Conservation (phyloP, 2,888 invertebrate species). For the Arctia plantaginis region DNA sequence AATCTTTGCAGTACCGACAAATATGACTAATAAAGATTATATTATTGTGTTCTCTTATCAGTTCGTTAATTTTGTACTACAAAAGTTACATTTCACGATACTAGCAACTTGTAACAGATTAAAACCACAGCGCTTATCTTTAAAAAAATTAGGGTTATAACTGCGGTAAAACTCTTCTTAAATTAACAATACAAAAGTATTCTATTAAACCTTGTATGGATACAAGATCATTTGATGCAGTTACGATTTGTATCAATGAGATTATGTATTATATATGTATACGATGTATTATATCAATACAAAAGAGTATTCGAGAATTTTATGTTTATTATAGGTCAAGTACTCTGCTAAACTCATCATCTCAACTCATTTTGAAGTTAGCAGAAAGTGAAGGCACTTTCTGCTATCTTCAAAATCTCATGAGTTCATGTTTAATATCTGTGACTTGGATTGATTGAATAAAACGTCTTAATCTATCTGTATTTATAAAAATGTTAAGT, state of each 20-base stretch:
- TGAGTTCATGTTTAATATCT: not conserved
- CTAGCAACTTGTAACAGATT: not conserved
- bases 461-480: not conserved
- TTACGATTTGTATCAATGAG: not conserved
- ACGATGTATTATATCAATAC: not conserved
- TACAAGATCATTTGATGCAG: not conserved
- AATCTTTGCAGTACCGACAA: not conserved
- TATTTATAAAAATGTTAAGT: not conserved
- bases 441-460: not conserved
- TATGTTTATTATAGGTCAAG: not conserved
- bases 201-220: not conserved
- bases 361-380: too few relatives aligned
- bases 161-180: not conserved
- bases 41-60: not conserved
- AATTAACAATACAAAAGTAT: not conserved
- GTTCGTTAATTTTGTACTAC: not conserved
- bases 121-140: not conserved
- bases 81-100: not conserved
- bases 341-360: not conserved
- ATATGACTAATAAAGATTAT: not conserved
- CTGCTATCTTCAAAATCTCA: not conserved
- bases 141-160: not conserved
- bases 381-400: too few relatives aligned
- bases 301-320: not conserved
- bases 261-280: too few relatives aligned